phyloP scores from a whole-genome alignment of 2,888 invertebrate genomes.

The Epistrophe eligans region DNA sequence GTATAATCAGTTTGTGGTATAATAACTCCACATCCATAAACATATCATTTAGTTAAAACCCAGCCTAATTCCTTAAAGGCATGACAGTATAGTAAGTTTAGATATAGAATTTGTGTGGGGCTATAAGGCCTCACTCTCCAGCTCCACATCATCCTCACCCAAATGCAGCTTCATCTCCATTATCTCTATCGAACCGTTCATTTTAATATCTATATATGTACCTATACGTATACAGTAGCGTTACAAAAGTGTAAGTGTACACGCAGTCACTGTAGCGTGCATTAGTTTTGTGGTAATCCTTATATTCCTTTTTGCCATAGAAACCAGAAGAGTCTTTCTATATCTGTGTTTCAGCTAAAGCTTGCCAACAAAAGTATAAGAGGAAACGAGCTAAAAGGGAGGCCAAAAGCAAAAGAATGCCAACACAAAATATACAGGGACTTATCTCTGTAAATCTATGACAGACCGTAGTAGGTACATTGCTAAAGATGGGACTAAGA shows the following conservation, averaged over 20 bases:
- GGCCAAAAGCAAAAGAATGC: slow-evolving; percentile 47
- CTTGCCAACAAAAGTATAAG: slow-evolving; percentile 50
- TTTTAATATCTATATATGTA: not conserved
- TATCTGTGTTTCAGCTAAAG: slow-evolving; percentile 32
- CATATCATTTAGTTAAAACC: slow-evolving; percentile 75
- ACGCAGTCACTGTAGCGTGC: slow-evolving; percentile 64
- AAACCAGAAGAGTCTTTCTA: slow-evolving; percentile 61
- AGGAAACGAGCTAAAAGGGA: slow-evolving; percentile 20
- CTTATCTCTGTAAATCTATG: slow-evolving; percentile 71
- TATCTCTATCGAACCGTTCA: slow-evolving; percentile 53
- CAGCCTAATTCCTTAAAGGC: slow-evolving; percentile 70
- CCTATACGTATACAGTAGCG: slow-evolving; percentile 49
- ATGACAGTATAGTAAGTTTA: slow-evolving; percentile 44
- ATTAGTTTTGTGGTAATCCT: slow-evolving; percentile 72
- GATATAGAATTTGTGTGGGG: slow-evolving; percentile 3
- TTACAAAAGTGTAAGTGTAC: slow-evolving; percentile 60
- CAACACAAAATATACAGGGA: slow-evolving; percentile 63
- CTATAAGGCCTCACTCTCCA: slow-evolving; percentile 12
- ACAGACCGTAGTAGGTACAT: slow-evolving; percentile 38
- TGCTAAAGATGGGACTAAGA: slow-evolving; percentile 38
- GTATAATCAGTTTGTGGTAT: slow-evolving; percentile 75
- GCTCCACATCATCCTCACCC: slow-evolving; percentile 2
- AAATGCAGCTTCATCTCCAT: slow-evolving; percentile 41
- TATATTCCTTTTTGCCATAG: slow-evolving; percentile 45
- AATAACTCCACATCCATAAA: slow-evolving; percentile 75